Base-by-base conservation (phyloP, 2,888 invertebrate species). In the Patella ulyssiponensis region DNA sequence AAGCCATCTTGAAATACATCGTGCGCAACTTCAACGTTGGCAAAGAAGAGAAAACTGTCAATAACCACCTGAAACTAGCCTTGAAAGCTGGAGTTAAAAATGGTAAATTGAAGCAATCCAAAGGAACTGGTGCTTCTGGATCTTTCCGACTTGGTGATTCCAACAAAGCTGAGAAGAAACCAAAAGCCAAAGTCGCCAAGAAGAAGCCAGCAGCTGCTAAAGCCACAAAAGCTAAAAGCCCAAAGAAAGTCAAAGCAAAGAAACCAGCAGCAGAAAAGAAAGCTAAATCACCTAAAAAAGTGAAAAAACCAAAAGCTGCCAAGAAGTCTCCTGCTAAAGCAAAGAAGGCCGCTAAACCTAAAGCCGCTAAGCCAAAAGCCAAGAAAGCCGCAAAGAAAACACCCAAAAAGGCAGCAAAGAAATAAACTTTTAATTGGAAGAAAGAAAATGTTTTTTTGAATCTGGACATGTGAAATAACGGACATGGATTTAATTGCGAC, bases 1-100 rank as follows among this genome's bases (percentile, higher is more conserved):
- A 92, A 81, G 92, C 92, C 33, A 91, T 93, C 80, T 85, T 92
- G 76, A 92, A 93, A 80, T 92, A 91, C 87, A 91, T 93, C 79
- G 78, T 88, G 69, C 84, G 86, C 53, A 89, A 92, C 88, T 92
- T 89, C 90, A 91, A 90, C 74, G 91, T 93, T 58, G 91, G 90
- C 51, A 84, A 86, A 9, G 91, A 92, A 77, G 86, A 90, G 77
- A 91, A 90, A 80, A 81, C 87, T 17, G 88, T 91, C 80, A 92
- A 92, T 86, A 82, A 86, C 56, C 92, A 91, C 77, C 85, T 92
- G 80, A 92, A 92, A 80, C 81, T 88, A 69, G 91, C 92, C 11
- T 85, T 92, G 72, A 88, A 87, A 71, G 87, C 89, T 44, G 92
- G 92, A 23, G 92, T 92, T 20, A 86, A 86, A 79, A 89, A 86